Conservation (phyloP, 2,888 invertebrate genomes). For the Pachymerium ferrugineum region DNA sequence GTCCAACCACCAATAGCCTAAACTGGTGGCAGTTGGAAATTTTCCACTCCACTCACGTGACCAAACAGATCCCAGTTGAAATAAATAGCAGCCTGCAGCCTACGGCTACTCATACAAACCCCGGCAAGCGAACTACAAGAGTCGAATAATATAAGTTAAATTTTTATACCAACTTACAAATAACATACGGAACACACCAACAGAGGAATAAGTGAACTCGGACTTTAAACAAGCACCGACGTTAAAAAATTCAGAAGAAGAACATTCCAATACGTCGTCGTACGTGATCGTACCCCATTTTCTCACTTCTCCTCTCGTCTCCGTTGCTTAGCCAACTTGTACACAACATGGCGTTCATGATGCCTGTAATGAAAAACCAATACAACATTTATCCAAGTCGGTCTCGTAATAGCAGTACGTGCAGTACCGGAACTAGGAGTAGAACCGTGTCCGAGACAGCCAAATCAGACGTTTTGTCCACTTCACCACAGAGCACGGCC, state of each 20-base stretch:
- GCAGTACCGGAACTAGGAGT: slow-evolving; percentile 27
- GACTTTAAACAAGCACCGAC: not conserved
- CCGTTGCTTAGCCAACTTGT: not conserved
- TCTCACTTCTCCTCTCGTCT: no score
- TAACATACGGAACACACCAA: not conserved
- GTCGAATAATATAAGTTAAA: not conserved
- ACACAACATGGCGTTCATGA: slow-evolving; percentile 82
- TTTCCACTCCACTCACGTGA: slow-evolving; percentile 32
- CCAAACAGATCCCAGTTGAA: not conserved
- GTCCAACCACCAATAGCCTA: slow-evolving; percentile 27
- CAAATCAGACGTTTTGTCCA: slow-evolving; percentile 63
- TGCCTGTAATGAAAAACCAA: slow-evolving; percentile 89
- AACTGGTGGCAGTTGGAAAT: slow-evolving; percentile 1
- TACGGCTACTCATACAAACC: not conserved
- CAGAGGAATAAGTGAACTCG: not conserved
- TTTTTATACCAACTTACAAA: not conserved
- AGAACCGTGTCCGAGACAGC: slow-evolving; percentile 62
- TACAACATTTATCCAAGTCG: slow-evolving; percentile 84
- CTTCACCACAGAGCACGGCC: slow-evolving; percentile 56
- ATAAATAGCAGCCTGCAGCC: not conserved
- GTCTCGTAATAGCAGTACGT: slow-evolving; percentile 56
- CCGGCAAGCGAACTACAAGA: not conserved
- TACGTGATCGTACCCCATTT: no score
- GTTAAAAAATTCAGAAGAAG: not conserved
- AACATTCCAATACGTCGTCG: not conserved